A percentile compares a stretch with the other conserved stretches of the same genome.
Evolutionary conservation across 2,888 invertebrate species (phyloP).

Genomic region (Mesorhabditis spiculigera): DNA sequence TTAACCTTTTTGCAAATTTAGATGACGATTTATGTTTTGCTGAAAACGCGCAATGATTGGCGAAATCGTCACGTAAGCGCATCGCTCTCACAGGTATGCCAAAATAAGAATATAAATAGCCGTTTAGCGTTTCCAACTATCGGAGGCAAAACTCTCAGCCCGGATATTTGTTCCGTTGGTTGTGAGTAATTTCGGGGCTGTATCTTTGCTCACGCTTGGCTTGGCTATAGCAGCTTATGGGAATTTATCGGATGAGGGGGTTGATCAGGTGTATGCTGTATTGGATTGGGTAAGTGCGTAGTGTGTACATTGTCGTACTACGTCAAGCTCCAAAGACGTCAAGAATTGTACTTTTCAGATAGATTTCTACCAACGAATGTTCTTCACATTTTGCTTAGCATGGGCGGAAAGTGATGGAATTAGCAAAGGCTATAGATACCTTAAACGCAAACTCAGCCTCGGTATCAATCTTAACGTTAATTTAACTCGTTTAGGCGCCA

Average conservation of each 20-base stretch:
- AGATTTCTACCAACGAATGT: conserved; percentile 1
- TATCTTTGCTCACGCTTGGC: not conserved
- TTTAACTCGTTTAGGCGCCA: not conserved
- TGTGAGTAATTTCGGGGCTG: not conserved
- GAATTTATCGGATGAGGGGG: not conserved
- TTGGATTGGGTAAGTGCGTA: not conserved
- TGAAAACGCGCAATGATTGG: not conserved
- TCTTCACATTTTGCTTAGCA: not conserved
- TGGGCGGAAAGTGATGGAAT: not conserved
- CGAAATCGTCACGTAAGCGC: not conserved
- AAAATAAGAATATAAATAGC: not conserved
- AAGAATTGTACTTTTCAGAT: not conserved
- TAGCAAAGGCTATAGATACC: not conserved
- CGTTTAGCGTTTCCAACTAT: conserved; percentile 5
- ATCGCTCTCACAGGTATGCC: not conserved
- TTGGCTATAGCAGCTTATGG: not conserved
- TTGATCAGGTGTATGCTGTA: not conserved
- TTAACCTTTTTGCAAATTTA: not conserved
- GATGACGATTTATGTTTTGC: not conserved
- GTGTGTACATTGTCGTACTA: not conserved
- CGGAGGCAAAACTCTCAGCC: not conserved
- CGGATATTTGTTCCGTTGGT: not conserved
- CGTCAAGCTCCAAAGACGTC: too few relatives aligned
- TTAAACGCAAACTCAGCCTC: not conserved
- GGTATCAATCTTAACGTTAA: too few relatives aligned